A percentile compares a stretch with the other conserved stretches of the same genome.
Conservation (phyloP, 2,113 vertebrate species). For the Abramis brama region DNA sequence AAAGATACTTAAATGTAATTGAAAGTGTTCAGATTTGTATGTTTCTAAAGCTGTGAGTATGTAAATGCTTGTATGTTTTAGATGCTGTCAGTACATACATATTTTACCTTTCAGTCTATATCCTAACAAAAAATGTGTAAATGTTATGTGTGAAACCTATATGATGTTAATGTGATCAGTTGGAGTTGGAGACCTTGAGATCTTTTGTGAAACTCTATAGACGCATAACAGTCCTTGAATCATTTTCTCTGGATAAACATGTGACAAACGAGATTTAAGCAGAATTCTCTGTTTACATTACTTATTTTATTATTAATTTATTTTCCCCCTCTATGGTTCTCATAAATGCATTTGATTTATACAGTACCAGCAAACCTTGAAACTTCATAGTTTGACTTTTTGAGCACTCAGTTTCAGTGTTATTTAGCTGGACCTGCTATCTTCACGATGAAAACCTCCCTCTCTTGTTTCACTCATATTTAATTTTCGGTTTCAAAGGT, state of each 20-base stretch:
- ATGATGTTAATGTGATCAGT: neutral
- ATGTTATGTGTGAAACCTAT: neutral
- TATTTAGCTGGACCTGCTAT: conserved; percentile 19
- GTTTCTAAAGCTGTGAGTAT: neutral
- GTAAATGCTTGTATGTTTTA: neutral
- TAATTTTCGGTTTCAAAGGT: conserved; percentile 55
- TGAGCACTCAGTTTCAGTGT: neutral
- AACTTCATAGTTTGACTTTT: neutral
- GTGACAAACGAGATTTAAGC: neutral
- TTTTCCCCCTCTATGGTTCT: neutral
- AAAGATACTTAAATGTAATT: neutral
- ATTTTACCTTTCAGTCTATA: neutral
- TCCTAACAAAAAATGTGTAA: neutral
- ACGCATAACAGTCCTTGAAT: neutral
- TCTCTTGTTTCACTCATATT: conserved; percentile 38
- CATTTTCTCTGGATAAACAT: neutral
- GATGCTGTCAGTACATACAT: neutral
- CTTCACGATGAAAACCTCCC: neutral
- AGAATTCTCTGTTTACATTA: neutral
- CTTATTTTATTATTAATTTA: neutral
- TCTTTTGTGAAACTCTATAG: neutral
- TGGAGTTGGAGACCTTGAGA: neutral
- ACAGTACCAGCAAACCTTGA: neutral
- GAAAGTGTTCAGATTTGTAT: neutral
- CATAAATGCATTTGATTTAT: neutral